phyloP scores from a whole-genome alignment of 2,888 invertebrate species.

The Stenoptilia bipunctidactyla region DNA sequence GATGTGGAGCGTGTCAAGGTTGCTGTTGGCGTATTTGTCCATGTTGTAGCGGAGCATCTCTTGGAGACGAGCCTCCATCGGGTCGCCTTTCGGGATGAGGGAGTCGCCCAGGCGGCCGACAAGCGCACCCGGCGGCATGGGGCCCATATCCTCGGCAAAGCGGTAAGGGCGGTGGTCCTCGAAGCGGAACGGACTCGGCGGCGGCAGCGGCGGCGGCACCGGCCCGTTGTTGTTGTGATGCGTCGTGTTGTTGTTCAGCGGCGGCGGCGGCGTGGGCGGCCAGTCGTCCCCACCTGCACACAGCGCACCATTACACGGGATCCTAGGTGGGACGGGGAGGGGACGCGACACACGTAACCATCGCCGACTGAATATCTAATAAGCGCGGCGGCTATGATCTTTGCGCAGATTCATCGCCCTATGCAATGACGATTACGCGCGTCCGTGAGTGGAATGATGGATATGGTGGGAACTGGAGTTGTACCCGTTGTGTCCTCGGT shows the following conservation, averaged over 20 bases:
- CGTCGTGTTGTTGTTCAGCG: constrained; percentile 69
- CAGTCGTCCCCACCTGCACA: constrained; percentile 66
- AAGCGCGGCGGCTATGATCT: constrained; percentile 37
- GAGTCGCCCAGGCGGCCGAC: constrained; percentile 90
- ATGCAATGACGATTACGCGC: constrained; percentile 42
- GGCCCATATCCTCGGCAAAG: constrained; percentile 86
- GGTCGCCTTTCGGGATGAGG: constrained; percentile 91
- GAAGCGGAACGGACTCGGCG: constrained; percentile 80
- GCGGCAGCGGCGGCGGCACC: constrained; percentile 57
- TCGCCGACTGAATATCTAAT: constrained; percentile 34
- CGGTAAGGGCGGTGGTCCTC: constrained; percentile 86
- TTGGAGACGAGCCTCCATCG: constrained; percentile 93
- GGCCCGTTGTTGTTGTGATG: constrained; percentile 69
- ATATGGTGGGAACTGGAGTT: constrained; percentile 47
- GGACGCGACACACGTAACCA: constrained; percentile 27
- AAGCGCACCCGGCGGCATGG: constrained; percentile 82
- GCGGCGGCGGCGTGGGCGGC: constrained; percentile 61
- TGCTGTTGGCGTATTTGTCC: constrained; percentile 95
- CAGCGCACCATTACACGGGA: constrained; percentile 75
- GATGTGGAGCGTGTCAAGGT: constrained; percentile 95
- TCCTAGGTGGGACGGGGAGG: constrained; percentile 73
- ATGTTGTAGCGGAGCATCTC: constrained; percentile 96
- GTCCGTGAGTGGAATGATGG: constrained; percentile 48
- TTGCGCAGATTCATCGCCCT: constrained; percentile 37
- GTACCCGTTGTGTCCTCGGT: constrained; percentile 46